Evolutionary conservation across 2,113 vertebrate genomes (phyloP).

Genomic region (Ovis canadensis): DNA sequence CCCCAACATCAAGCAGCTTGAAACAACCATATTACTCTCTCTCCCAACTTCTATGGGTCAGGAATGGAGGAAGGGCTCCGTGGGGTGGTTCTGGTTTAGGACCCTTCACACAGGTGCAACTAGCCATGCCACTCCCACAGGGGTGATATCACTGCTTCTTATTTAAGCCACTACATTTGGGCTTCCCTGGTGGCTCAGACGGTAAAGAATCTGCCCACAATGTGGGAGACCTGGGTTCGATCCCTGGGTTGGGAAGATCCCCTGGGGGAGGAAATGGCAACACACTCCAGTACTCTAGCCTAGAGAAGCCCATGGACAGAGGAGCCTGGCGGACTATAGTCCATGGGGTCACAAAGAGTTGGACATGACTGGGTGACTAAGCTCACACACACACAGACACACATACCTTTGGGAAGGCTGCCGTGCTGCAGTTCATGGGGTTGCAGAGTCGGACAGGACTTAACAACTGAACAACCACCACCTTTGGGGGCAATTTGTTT

Average conservation of each 20-base stretch:
- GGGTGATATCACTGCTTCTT: not conserved
- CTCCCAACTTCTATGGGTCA: not conserved
- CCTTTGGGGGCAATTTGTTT: not conserved
- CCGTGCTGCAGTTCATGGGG: not conserved
- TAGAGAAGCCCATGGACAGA: not conserved
- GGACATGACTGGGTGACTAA: not conserved
- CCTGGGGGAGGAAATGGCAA: not conserved
- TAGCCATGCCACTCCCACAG: not conserved
- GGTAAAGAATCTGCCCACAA: not conserved
- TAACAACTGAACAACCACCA: not conserved
- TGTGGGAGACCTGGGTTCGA: not conserved
- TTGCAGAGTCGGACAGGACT: accelerated
- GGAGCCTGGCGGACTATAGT: not conserved
- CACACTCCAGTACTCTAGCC: not conserved
- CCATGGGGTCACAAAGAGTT: not conserved
- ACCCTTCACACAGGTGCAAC: not conserved
- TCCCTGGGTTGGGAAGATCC: not conserved
- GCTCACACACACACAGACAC: not conserved
- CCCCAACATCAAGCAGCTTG: not conserved
- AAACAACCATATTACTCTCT: not conserved
- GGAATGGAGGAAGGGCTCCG: not conserved
- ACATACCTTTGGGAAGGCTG: not conserved
- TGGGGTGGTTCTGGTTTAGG: not conserved
- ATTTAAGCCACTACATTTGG: not conserved
- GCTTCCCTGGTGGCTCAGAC: not conserved